Evolutionary conservation across 2,113 vertebrate species (phyloP).

Genomic region (Brachirus orientalis): DNA sequence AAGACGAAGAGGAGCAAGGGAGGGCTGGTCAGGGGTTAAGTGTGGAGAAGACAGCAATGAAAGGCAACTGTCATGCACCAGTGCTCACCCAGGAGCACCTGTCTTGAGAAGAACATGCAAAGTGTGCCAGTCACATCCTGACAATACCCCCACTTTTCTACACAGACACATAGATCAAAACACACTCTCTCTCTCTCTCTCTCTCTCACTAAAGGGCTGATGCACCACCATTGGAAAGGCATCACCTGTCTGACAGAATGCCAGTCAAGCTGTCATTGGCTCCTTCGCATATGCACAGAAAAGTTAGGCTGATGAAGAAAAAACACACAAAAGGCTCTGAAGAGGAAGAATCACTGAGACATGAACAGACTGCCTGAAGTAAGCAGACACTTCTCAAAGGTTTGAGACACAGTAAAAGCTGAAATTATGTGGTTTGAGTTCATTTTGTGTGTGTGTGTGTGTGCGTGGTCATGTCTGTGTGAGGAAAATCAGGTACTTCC

Average conservation of each 20-base stretch:
- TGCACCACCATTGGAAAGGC: conserved; percentile 85
- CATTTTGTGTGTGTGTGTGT: too few species aligned
- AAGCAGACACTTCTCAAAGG: conserved; percentile 65
- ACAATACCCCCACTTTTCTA: conserved; percentile 65
- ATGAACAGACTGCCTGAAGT: conserved; percentile 68
- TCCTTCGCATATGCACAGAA: conserved; percentile 89
- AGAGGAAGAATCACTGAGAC: conserved; percentile 70
- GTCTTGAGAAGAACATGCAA: conserved; percentile 91
- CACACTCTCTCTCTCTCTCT: conserved; percentile 61
- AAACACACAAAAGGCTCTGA: conserved; percentile 42
- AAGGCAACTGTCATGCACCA: conserved; percentile 98
- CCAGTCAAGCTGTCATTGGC: conserved; percentile 89
- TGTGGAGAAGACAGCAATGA: conserved; percentile 92
- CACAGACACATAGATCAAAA: conserved; percentile 33
- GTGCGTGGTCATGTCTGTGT: too few species aligned
- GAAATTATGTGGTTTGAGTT: conserved; percentile 15
- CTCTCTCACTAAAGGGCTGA: conserved; percentile 84
- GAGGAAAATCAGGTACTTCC: too few species aligned
- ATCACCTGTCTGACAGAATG: conserved; percentile 92
- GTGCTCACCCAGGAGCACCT: conserved; percentile 88
- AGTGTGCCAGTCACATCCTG: conserved; percentile 87
- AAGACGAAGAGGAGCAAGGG: conserved; percentile 57
- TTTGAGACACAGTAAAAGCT: conserved; percentile 56
- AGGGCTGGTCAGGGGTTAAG: conserved; percentile 94
- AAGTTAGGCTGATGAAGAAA: conserved; percentile 82